Base-by-base conservation (phyloP, 2,888 invertebrate genomes). In the Asteroscopus sphinx region DNA sequence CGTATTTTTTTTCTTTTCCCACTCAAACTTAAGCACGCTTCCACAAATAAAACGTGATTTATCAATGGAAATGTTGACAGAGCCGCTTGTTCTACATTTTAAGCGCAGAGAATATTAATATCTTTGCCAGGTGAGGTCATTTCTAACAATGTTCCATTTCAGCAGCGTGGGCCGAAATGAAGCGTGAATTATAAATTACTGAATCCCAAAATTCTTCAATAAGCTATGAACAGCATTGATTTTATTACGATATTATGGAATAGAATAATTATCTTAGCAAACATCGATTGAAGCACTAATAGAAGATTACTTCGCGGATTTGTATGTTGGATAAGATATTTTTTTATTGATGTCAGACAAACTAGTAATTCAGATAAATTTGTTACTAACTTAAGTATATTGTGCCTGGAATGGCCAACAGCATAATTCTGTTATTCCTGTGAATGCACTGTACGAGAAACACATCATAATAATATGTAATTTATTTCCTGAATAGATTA, bases 141-240 rank as follows among this genome's bases (percentile, higher is more conserved):
- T 63, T 33, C 56, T 17, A 46, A 42, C 47, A 30, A 39, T 48
- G 40, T 48, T 47, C 9, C 45, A 11, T 48, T 63, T 48, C 37
- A 41, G 33, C 47, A 41, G 33, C 48, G 66, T 68, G 16, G 37
- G 13, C 33, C 52, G 37, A 57, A 69, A 63, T 53, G 44, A 63
- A 63, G 30, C 40, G 37, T 46, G 33, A 54, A 67, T 68, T 55
- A 55, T 61, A 39, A 55, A 52, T 55, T 63, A 39, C 30, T n/a
- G 45, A 49, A 55, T 62, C 32, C 39, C 25, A 28, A 41, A 33
- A 33, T 56, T 45, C 64, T 56, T 63, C 47, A 69, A 45, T 69
- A 63, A 63, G 64, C 56, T 35, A 49, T 30, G 54, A 49, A 49
- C 53, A 42, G 45, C 35, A 21, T 30, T 30, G 17, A 25, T 51